These are phyloP conservation scores for Torymus aiolomorphi DNA, from an alignment of 2,888 invertebrate species.

Conservation along the genomic window DNA sequence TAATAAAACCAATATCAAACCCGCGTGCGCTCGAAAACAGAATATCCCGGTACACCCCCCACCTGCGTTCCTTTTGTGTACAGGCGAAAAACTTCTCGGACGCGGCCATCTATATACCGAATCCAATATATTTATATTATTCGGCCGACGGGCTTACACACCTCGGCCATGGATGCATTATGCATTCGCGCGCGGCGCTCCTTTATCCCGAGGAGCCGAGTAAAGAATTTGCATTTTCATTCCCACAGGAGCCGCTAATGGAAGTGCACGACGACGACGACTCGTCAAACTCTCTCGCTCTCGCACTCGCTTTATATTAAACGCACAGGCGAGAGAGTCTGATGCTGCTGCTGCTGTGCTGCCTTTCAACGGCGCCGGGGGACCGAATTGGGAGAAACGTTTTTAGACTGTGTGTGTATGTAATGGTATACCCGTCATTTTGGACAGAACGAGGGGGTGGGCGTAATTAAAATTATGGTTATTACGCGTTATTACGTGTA, in stretches of 20 bases:
- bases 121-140: too few species aligned
- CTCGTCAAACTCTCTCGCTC: constrained; percentile 44
- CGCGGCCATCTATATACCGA: too few species aligned
- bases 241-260: constrained; percentile 52
- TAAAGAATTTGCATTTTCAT: constrained; percentile 55
- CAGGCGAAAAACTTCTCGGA: too few species aligned
- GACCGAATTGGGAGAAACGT: not conserved
- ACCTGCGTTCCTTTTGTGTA: too few species aligned
- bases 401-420: constrained; percentile 10
- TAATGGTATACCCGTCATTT: not conserved
- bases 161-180: not conserved
- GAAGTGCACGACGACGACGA: constrained; percentile 32
- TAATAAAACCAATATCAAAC: too few species aligned
- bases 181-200: constrained; percentile 7
- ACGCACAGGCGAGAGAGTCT: too few species aligned
- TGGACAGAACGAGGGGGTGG: too few species aligned
- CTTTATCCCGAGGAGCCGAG: not conserved
- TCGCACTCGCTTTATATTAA: too few species aligned
- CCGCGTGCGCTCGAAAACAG: too few species aligned
- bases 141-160: too few species aligned
- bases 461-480: constrained; percentile 27
- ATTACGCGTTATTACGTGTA: not conserved
- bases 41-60: too few species aligned
- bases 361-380: not conserved
- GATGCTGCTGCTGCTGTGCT: too few species aligned